Evolutionary conservation across 2,113 vertebrate species (phyloP), one percentile per base, ranked within the genome.

Genomic region (Vulpes ferrilata): DNA sequence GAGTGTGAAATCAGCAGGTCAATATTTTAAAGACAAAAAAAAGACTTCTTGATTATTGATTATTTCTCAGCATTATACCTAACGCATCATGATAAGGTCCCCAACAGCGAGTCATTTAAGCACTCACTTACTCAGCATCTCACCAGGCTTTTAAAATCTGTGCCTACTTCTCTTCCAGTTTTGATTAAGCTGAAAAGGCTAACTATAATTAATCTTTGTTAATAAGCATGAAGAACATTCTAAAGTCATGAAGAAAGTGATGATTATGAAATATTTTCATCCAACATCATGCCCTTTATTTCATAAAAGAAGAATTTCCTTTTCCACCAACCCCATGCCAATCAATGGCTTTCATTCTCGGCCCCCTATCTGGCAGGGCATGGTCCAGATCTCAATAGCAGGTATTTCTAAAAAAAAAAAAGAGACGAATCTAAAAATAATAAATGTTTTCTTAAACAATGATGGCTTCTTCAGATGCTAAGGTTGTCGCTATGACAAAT

Each of bases 131-230:
- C 59, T 90, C n/a, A 90, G 20, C 60, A 35, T 32, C 9, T 91
- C 86, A 86, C 35, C 88, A 67, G 64, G 64, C 12, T 96, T 96
- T 98, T 91, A 82, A 94, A 93, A 81, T 60, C 96, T 71, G 30
- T 27, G 57, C 3, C 83, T 93, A 17, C 62, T 95, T 90, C 10
- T 65, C 6, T 95, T 89, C 38, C 69, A 92, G 65, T 35, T 92
- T 94, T 89, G 82, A 96, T 88, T 97, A 88, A 90, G 55, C 0
- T 67, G 11, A 92, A 97, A 98, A 65, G 0, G 11, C 12, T 96
- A 94, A 89, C 69, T 95, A 2, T 84, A 73, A 17, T 57, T 79
- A 94, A 76, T 81, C 7, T 88, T 13, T 96, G 71, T 93, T 89
- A 38, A 90, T 62, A 9, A 98, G 71, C 0, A 83, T 19, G 51